Evolutionary conservation across 2,797 vertebrate genomes (phyloP).

Genomic region (Mormyrops attenuatus): DNA sequence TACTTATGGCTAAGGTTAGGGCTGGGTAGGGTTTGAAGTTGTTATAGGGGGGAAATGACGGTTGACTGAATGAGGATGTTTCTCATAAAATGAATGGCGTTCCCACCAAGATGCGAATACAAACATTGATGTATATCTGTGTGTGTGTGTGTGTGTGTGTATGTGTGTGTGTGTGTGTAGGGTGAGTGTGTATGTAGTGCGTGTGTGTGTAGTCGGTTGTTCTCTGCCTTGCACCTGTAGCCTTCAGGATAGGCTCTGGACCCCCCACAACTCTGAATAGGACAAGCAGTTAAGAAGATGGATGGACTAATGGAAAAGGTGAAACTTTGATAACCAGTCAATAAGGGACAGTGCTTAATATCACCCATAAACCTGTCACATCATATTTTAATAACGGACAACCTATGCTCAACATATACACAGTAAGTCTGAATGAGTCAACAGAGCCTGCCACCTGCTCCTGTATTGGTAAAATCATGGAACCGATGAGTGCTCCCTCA

Average conservation of each 20-base stretch:
- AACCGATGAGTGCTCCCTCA: background rate
- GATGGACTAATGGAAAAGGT: too few relatives aligned
- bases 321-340: background rate
- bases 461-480: background rate
- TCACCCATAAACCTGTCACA: background rate
- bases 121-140: too few relatives aligned
- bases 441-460: background rate
- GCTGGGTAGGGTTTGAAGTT: background rate
- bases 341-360: background rate
- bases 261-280: too few relatives aligned
- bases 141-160: background rate
- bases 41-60: background rate
- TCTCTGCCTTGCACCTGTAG: too few relatives aligned
- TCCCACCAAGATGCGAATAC: background rate
- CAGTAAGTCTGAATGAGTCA: background rate
- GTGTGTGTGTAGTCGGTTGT: too few relatives aligned
- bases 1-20: too few relatives aligned
- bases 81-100: background rate
- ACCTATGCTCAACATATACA: background rate
- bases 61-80: background rate
- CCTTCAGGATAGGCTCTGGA: background rate
- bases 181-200: too few relatives aligned
- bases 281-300: too few relatives aligned
- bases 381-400: background rate
- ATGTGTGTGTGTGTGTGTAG: too few relatives aligned